Evolutionary conservation across 2,797 vertebrate genomes (phyloP).

Genomic region (Clamator glandarius): DNA sequence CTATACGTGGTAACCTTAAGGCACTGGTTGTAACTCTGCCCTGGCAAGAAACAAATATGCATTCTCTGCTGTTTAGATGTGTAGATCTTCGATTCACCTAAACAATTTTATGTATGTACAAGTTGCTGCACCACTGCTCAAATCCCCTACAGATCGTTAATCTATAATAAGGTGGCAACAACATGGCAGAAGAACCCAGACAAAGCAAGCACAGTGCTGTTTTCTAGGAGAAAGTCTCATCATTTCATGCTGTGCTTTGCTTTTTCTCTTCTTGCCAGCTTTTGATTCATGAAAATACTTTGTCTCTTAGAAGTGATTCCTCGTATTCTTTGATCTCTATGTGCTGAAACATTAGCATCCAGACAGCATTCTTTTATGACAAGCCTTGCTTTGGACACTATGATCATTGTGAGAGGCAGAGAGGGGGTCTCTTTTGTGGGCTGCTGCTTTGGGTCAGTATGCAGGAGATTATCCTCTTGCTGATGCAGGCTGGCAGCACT

Average conservation of each 20-base stretch:
- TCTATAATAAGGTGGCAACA: background rate
- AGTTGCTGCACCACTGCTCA: background rate
- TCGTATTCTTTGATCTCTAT: background rate
- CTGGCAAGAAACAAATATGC: background rate
- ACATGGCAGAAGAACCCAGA: background rate
- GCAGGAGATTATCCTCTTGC: background rate
- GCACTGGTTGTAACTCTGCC: background rate
- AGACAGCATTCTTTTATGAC: background rate
- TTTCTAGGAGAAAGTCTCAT: background rate
- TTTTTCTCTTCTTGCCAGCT: background rate
- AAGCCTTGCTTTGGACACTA: background rate
- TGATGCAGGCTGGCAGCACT: background rate
- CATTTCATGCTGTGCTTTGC: background rate
- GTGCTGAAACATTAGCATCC: background rate
- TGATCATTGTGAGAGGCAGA: background rate
- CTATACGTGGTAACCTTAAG: background rate
- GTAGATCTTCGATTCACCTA: background rate
- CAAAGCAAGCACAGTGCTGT: background rate
- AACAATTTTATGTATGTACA: background rate
- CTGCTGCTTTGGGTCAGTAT: background rate
- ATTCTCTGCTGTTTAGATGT: background rate
- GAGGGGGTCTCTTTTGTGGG: background rate
- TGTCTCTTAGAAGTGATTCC: background rate
- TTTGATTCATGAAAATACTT: background rate
- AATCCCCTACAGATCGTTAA: background rate